Percentiles rank a stretch among this genome's conserved stretches.
Conservation (phyloP, 2,888 invertebrate species). For the Aquatica leii region DNA sequence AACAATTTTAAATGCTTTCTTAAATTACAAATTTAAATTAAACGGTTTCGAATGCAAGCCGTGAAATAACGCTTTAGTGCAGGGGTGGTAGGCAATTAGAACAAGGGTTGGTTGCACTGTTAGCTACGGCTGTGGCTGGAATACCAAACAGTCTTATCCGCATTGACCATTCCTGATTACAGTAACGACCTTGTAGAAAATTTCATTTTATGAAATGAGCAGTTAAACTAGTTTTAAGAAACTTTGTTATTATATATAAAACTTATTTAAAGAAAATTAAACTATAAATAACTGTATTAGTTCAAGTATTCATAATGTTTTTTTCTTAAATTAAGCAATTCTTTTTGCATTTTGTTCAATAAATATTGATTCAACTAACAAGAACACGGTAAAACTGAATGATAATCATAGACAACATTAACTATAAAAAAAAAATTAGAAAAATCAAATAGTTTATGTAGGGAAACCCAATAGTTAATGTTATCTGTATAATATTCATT, state of each 20-base stretch:
- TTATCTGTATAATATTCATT: too few species aligned
- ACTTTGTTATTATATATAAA: slow-evolving; percentile 8
- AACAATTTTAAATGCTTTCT: background rate
- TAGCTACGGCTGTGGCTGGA: slow-evolving; percentile 45
- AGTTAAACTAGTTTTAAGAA: slow-evolving; percentile 27
- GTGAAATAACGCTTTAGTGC: slow-evolving; percentile 52
- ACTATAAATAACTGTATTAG: too few species aligned
- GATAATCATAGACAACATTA: too few species aligned
- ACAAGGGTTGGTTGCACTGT: slow-evolving; percentile 46
- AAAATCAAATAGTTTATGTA: too few species aligned
- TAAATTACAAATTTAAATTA: slow-evolving; percentile 41
- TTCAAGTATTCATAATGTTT: too few species aligned
- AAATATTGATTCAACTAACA: too few species aligned
- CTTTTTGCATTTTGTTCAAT: too few species aligned
- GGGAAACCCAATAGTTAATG: too few species aligned
- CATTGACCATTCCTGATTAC: slow-evolving; percentile 37
- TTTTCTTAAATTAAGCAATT: too few species aligned
- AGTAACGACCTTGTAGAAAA: slow-evolving; percentile 32
- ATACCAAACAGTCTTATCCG: slow-evolving; percentile 44
- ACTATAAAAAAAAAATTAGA: too few species aligned
- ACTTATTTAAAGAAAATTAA: too few species aligned
- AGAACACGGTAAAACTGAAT: too few species aligned
- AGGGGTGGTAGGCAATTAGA: slow-evolving; percentile 52
- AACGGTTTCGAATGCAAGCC: slow-evolving; percentile 49
- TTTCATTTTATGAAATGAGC: slow-evolving; percentile 11